phyloP scores from a whole-genome alignment of 2,113 vertebrate species.

The Charadrius vociferus region DNA sequence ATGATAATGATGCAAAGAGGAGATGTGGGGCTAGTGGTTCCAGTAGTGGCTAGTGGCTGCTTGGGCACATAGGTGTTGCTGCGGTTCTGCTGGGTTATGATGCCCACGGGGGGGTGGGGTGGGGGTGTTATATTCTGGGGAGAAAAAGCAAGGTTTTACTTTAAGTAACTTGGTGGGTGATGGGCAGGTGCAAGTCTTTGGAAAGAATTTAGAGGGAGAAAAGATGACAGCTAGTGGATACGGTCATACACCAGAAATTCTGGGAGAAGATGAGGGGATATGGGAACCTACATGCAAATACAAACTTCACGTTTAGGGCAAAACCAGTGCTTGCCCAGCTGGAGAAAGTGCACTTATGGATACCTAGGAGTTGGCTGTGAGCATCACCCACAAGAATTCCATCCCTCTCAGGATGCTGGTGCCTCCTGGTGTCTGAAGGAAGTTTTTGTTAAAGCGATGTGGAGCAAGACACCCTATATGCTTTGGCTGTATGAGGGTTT shows the following conservation, averaged over 20 bases:
- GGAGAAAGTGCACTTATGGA: background rate
- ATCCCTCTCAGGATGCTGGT: constrained; percentile 39
- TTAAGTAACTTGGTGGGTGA: background rate
- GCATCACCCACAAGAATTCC: background rate
- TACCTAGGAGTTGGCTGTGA: background rate
- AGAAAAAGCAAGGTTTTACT: background rate
- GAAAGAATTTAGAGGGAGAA: background rate
- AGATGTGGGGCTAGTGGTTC: background rate
- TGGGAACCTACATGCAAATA: background rate
- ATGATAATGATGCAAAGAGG: background rate
- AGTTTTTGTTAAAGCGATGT: background rate
- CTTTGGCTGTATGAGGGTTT: background rate
- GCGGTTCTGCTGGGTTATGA: background rate
- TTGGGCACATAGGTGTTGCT: background rate
- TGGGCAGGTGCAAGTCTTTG: background rate
- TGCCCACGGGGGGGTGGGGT: too few species aligned
- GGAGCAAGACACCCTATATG: background rate
- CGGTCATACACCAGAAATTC: background rate
- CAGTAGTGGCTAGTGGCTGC: background rate
- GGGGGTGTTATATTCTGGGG: background rate
- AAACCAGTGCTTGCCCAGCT: background rate
- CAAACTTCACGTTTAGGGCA: background rate
- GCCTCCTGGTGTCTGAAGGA: constrained; percentile 66
- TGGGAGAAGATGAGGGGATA: background rate
- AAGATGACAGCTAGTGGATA: background rate